A percentile compares a stretch with the other conserved stretches of the same genome.
Evolutionary conservation across 1,140 invertebrate species (phyloP).

Genomic region (Drosophila lacertosa): DNA sequence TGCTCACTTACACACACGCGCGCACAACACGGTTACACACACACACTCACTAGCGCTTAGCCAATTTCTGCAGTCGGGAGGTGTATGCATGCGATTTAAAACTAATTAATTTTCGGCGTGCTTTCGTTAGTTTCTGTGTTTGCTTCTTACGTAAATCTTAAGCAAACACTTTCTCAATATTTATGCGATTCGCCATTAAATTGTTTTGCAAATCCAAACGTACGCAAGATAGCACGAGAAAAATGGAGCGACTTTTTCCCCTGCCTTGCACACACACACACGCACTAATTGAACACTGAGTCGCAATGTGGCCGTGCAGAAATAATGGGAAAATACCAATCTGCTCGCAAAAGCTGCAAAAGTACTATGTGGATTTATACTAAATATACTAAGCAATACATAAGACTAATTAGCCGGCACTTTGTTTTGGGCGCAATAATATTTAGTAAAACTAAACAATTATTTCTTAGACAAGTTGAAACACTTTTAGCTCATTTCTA

Average conservation of each 20-base stretch:
- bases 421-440: conserved; percentile 11
- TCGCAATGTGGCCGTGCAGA: conserved; percentile 35
- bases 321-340: conserved; percentile 20
- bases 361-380: neutral
- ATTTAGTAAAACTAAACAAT: neutral
- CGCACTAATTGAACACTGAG: conserved; percentile 47
- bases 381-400: conserved; percentile 18
- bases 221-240: conserved; percentile 74
- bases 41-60: conserved; percentile 20
- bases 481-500: neutral
- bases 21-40: conserved; percentile 70
- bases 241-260: conserved; percentile 78
- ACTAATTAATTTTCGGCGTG: conserved; percentile 21
- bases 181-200: conserved; percentile 48
- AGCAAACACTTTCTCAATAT: conserved; percentile 52
- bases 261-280: conserved; percentile 66
- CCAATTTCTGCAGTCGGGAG: conserved; percentile 42
- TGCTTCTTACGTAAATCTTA: conserved; percentile 37
- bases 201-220: conserved; percentile 56
- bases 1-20: conserved; percentile 66
- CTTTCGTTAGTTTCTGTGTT: conserved; percentile 27
- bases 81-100: conserved; percentile 35
- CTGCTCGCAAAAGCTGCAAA: neutral
- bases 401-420: conserved; percentile 19
- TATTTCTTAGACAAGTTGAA: neutral